Conservation (phyloP, 2,113 vertebrate genomes). For the Eubucco bourcierii region DNA sequence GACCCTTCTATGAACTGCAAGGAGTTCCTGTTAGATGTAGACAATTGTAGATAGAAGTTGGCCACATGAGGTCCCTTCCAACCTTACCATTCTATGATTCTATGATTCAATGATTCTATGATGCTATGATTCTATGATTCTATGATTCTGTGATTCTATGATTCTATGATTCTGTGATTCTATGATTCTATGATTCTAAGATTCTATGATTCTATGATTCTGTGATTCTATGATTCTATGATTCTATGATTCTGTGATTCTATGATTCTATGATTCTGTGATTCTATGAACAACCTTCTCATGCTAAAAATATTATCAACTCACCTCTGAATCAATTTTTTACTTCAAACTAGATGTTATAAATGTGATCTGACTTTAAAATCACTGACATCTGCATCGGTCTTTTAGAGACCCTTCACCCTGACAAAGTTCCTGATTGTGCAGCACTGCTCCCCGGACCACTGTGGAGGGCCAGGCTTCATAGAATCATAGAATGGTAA, state of each 20-base stretch:
- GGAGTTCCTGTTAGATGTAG: background rate
- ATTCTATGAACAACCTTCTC: background rate
- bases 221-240: too few species aligned
- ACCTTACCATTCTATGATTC: too few species aligned
- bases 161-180: too few species aligned
- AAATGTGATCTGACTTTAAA: background rate
- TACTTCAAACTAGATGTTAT: background rate
- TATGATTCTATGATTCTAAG: too few species aligned
- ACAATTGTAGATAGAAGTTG: background rate
- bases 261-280: too few species aligned
- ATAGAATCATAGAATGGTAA: too few species aligned
- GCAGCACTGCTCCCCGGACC: background rate
- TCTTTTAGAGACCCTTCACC: background rate
- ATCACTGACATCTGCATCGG: background rate
- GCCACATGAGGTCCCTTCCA: too few species aligned
- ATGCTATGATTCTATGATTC: too few species aligned
- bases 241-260: too few species aligned
- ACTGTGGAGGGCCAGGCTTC: background rate
- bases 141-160: too few species aligned
- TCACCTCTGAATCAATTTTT: background rate
- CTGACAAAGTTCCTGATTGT: background rate
- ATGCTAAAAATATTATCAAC: background rate
- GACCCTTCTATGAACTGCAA: constrained; percentile 8
- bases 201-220: too few species aligned
- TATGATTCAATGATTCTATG: too few species aligned